Evolutionary conservation across 2,113 vertebrate genomes (phyloP).

Genomic region (Mixornis gularis): DNA sequence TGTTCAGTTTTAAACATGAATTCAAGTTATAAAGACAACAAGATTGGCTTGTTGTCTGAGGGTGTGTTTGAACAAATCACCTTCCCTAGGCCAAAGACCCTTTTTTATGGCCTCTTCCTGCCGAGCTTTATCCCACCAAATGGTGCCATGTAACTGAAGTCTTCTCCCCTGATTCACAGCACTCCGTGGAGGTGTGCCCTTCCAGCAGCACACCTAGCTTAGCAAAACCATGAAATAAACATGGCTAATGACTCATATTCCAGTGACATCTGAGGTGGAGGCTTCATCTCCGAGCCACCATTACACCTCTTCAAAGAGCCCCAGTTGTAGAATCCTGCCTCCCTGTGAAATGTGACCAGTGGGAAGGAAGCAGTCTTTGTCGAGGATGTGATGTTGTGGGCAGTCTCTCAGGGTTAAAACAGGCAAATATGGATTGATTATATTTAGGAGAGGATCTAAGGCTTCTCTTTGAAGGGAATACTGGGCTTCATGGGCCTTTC

Average conservation of each 20-base stretch:
- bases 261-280: neutral
- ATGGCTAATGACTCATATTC: neutral
- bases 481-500: neutral
- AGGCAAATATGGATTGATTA: neutral
- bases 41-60: neutral
- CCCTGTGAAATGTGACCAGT: neutral
- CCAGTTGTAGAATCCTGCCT: neutral
- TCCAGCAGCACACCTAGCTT: neutral
- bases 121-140: neutral
- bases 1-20: neutral
- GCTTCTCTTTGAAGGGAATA: neutral
- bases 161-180: neutral
- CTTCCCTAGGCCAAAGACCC: neutral
- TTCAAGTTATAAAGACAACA: neutral
- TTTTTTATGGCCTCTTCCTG: neutral
- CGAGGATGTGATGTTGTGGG: neutral
- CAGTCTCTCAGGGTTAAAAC: neutral
- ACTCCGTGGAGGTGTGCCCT: neutral
- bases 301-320: neutral
- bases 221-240: neutral
- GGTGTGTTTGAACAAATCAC: neutral
- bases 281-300: neutral
- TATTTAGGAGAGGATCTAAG: neutral
- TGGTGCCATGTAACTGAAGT: neutral
- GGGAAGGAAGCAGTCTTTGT: neutral